Evolutionary conservation across 2,888 invertebrate genomes (phyloP).

Genomic region (Neoitamus cyanurus): DNA sequence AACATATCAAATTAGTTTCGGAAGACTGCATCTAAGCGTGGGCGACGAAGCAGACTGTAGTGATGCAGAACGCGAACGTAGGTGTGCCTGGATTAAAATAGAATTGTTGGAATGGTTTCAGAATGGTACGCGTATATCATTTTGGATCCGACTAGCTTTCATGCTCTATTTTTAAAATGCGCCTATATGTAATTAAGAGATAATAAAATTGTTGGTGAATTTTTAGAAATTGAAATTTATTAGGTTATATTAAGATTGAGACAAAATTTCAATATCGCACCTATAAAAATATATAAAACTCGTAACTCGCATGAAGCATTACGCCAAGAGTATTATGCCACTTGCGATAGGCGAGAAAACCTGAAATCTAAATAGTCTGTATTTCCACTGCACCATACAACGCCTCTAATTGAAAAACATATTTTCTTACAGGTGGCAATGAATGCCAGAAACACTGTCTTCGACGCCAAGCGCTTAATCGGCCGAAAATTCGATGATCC

Average conservation of each 20-base stretch:
- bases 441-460: constrained; percentile 85
- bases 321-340: too few relatives aligned
- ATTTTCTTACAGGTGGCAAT: constrained; percentile 72
- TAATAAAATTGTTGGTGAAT: not conserved
- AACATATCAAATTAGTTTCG: constrained; percentile 1
- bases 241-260: too few relatives aligned
- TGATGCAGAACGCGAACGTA: not conserved
- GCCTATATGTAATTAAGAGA: not conserved
- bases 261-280: too few relatives aligned
- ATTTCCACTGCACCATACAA: too few relatives aligned
- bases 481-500: constrained; percentile 83
- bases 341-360: too few relatives aligned
- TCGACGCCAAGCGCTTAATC: constrained; percentile 86
- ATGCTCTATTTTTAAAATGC: not conserved
- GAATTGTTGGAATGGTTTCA: not conserved
- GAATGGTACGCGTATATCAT: not conserved
- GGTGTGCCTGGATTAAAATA: not conserved
- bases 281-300: too few relatives aligned
- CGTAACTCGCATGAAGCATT: too few relatives aligned
- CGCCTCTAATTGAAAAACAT: too few relatives aligned
- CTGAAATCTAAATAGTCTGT: too few relatives aligned
- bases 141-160: not conserved
- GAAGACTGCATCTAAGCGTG: not conserved
- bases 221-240: too few relatives aligned
- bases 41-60: not conserved